A percentile compares a stretch with the other conserved stretches of the same genome.
Evolutionary conservation across 2,113 vertebrate genomes (phyloP).

Genomic region (Crotalus helleri): DNA sequence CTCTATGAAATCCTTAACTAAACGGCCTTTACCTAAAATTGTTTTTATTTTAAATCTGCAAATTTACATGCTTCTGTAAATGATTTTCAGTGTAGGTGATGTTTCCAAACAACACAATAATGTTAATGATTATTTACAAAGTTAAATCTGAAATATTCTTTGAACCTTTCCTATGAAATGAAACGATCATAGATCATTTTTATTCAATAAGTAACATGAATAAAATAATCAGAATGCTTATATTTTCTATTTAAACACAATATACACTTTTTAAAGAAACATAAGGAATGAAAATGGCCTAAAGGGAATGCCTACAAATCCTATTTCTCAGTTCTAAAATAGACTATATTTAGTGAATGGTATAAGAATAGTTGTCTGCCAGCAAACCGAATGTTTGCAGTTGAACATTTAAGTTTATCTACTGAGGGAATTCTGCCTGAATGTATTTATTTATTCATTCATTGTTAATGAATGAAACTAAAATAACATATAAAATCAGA

Average conservation of each 20-base stretch:
- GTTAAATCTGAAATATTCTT: constrained; percentile 52
- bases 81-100: constrained; percentile 55
- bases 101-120: constrained; percentile 45
- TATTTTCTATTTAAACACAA: neutral
- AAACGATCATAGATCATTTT: constrained; percentile 47
- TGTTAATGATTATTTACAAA: constrained; percentile 8
- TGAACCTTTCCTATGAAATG: constrained; percentile 59
- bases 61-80: constrained; percentile 63
- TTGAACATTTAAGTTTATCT: neutral
- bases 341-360: neutral
- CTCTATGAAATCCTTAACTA: constrained; percentile 76
- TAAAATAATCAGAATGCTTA: neutral
- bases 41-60: constrained; percentile 75
- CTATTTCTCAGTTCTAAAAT: neutral
- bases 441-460: neutral
- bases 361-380: neutral
- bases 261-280: neutral
- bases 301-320: neutral
- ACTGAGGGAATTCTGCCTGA: neutral
- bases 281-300: neutral
- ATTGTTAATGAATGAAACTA: neutral
- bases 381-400: neutral
- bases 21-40: constrained; percentile 76
- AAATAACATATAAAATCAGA: neutral
- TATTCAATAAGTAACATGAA: constrained; percentile 19